Base-by-base conservation (phyloP, 2,113 vertebrate genomes). In the Myanophis thanlyinensis region DNA sequence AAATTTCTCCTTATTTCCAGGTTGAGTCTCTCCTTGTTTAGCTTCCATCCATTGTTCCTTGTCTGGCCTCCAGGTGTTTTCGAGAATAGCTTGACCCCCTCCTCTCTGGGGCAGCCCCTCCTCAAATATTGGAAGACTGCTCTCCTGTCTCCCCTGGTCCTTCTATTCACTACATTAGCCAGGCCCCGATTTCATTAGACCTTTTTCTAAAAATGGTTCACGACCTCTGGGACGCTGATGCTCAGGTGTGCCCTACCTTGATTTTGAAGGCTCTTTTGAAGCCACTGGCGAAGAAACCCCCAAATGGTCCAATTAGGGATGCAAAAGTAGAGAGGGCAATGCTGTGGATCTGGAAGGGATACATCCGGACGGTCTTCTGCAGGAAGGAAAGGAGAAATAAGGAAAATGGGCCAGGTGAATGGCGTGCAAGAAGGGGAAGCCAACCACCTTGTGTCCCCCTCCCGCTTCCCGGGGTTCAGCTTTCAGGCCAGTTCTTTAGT, bases 181-280 rank as follows among this genome's bases (percentile, higher is more conserved):
- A 20, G 15, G 18, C 18, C 52, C 52, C 12, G 30, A 67, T 15
- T n/a, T 15, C 30, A 73, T 6, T 6, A 40, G 67, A 80, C 67
- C 5, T 73, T 35, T 35, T 80, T 40, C 67, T 80, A 80, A 40
- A 40, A 40, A 73, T 0, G 1, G 18, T 80, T 22, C 18, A 3
- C 18, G 1, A 1, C 1, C 7, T 3, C 67, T 22, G 67, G 67
- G 5, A 6, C 2, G 12, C 67, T 5, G 12, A n/a, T 44, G 35
- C 51, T 9, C n/a, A 48, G 30, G 30, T 3, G 48, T 35, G 23
- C 3, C 51, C 46, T 97, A 99, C 99, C 98, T 99, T 99, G 95
- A 99, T 99, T 97, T 99, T 99, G 94, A 99, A 99, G 89, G 99
- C 99, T 91, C 99, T 99, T 94, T 99, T 99, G 93, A 99, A 99